Evolutionary conservation across 2,113 vertebrate species (phyloP), one percentile per base, ranked within the genome.

Genomic region (Argyrosomus japonicus): DNA sequence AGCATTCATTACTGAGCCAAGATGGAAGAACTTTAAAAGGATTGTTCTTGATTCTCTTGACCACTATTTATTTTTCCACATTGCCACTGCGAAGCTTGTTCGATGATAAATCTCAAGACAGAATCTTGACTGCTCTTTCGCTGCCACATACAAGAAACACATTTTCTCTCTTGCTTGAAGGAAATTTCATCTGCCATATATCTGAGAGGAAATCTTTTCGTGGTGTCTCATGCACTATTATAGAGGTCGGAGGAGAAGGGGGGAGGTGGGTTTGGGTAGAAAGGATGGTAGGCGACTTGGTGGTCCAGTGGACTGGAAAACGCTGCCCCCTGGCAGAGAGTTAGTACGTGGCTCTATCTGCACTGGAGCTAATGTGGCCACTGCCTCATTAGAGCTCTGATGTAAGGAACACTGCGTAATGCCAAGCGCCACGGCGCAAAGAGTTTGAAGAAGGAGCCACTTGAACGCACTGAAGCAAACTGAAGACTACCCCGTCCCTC

Each of bases 301-400:
- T 91, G 89, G 89, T 91, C 91, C 89, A 88, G 85, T 95, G 93
- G 93, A 93, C 89, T 93, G 93, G 93, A 95, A 94, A 93, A 93
- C 78, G 68, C 67, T 88, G 90, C 77, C 91, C 88, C 71, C 78
- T 89, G 90, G 91, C 82, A 88, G 79, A 77, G 78, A 86, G 75
- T 79, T 74, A 85, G 56, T 71, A 82, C 71, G 78, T 74, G 80
- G 77, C 87, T 91, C 72, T 88, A 77, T 89, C 82, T 69, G 71
- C 13, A 48, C 80, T 84, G 85, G 81, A 85, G 86, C 89, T 92
- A 92, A 93, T 86, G 88, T 90, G 89, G 82, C 91, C 90, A 84
- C 77, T 88, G 91, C 87, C 84, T 94, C 79, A 89, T 94, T 95
- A 91, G 88, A 86, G 83, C 87, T 73, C 81, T 86, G 90, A 90